These are phyloP conservation scores for Lacerta bilineata DNA, from an alignment of 2,797 vertebrate genomes.

Conservation along the genomic window DNA sequence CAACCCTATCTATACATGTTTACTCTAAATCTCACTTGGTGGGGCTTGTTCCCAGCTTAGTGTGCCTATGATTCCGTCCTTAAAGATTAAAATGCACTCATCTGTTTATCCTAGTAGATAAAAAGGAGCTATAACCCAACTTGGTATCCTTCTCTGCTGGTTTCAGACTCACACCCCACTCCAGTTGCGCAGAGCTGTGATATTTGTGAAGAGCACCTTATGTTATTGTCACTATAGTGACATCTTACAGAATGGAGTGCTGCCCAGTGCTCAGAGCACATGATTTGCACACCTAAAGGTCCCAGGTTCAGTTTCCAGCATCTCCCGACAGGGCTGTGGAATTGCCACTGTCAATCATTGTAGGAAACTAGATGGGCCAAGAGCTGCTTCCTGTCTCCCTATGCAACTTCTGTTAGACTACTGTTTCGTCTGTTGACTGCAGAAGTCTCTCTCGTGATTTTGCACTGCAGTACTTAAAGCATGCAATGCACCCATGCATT, in stretches of 20 bases:
- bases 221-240: neutral
- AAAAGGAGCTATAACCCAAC: neutral
- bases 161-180: too few species aligned
- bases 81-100: neutral
- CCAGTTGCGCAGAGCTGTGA: neutral
- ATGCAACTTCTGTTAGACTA: neutral
- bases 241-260: neutral
- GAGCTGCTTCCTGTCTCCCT: neutral
- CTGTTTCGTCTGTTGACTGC: neutral
- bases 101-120: neutral
- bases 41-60: too few species aligned
- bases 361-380: neutral
- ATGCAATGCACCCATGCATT: neutral
- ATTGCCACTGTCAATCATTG: neutral
- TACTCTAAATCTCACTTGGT: too few species aligned
- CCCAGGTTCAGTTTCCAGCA: neutral
- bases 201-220: neutral
- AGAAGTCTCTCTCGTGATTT: neutral
- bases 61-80: too few species aligned
- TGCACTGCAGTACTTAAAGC: neutral
- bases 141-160: neutral
- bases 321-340: neutral
- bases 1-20: too few species aligned
- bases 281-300: neutral
- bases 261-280: neutral